Conservation (phyloP, 2,888 invertebrate genomes). For the Andricus curvator region DNA sequence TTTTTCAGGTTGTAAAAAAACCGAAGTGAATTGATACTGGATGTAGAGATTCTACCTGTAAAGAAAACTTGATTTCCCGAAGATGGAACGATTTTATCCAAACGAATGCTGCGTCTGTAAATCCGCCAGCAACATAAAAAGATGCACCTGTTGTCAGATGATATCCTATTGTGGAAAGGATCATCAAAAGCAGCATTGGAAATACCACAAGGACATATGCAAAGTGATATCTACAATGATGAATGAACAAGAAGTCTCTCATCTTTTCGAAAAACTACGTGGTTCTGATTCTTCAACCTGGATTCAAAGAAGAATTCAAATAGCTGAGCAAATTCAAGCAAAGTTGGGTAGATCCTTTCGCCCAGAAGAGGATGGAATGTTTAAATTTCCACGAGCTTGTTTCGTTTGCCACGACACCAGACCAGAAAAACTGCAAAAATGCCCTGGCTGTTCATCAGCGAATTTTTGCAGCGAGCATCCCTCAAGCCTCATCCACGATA, state of each 20-base stretch:
- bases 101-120: not conserved
- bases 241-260: not conserved
- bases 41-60: no score
- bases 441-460: constrained; percentile 44
- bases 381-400: constrained; percentile 66
- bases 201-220: constrained; percentile 64
- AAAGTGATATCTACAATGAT: constrained; percentile 48
- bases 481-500: not conserved
- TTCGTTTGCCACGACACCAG: constrained; percentile 59
- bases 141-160: constrained; percentile 62
- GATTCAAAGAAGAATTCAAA: no score
- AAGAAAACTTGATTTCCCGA: not conserved
- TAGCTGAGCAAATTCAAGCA: not conserved
- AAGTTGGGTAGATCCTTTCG: constrained; percentile 54
- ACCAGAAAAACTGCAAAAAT: constrained; percentile 57
- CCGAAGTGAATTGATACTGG: no score
- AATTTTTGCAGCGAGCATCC: not conserved
- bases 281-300: no score
- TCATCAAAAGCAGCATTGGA: constrained; percentile 66
- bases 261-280: not conserved
- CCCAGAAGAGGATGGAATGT: constrained; percentile 61
- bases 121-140: not conserved
- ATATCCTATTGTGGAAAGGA: constrained; percentile 45
- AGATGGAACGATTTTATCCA: not conserved
- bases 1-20: no score